Conservation (phyloP, 2,888 invertebrate genomes). For the Leucophenga montana region DNA sequence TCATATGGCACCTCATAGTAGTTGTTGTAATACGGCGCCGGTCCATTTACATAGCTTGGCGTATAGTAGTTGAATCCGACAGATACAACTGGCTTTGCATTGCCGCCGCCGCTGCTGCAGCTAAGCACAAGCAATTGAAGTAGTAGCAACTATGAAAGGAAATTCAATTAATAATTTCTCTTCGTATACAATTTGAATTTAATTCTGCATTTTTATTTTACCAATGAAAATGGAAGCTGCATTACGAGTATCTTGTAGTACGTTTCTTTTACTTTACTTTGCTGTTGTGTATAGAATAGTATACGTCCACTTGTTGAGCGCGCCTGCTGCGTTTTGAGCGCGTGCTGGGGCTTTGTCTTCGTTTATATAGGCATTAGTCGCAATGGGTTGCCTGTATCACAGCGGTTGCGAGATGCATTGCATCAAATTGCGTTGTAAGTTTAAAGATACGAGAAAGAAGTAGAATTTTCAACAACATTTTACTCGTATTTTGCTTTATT, state of each 20-base stretch:
- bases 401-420: not conserved
- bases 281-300: too few species aligned
- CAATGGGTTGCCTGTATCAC: too few species aligned
- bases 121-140: constrained; percentile 26
- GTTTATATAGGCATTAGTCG: constrained; percentile 15
- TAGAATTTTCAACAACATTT: too few species aligned
- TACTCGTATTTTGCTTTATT: too few species aligned
- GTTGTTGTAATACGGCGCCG: constrained; percentile 43
- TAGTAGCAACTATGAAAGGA: constrained; percentile 36
- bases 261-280: too few species aligned
- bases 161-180: not conserved
- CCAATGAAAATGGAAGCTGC: constrained; percentile 5
- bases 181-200: not conserved
- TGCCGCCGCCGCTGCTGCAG: constrained; percentile 27
- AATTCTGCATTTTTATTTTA: not conserved
- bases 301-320: not conserved
- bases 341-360: not conserved
- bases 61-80: constrained; percentile 47
- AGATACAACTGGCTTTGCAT: constrained; percentile 52
- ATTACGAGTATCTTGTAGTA: not conserved
- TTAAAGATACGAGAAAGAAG: too few species aligned
- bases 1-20: constrained; percentile 40
- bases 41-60: constrained; percentile 25
- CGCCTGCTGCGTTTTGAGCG: not conserved
- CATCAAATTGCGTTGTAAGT: constrained; percentile 5